Percentiles rank a stretch among this genome's conserved stretches.
Evolutionary conservation across 2,113 vertebrate species (phyloP).

Genomic region (Anas platyrhynchos): DNA sequence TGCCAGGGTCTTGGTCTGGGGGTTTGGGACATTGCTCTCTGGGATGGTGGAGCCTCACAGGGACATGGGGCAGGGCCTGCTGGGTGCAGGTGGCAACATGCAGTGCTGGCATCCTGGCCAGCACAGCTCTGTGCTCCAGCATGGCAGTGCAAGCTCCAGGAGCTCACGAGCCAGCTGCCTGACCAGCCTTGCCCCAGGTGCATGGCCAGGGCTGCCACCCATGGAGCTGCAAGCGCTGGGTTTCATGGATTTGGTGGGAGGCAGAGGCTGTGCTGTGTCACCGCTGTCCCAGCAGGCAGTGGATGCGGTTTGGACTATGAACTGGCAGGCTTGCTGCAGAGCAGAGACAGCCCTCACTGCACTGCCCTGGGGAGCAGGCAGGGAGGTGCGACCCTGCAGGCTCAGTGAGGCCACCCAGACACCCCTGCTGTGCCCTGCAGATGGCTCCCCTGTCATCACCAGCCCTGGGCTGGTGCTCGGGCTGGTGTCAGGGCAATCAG

Average conservation of each 20-base stretch:
- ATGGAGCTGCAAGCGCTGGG: rapidly evolving
- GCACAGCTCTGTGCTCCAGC: neutral
- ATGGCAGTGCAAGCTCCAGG: neutral
- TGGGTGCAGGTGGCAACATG: neutral
- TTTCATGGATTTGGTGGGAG: rapidly evolving
- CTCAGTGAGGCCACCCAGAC: neutral
- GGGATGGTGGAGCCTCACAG: rapidly evolving
- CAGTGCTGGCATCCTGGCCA: rapidly evolving
- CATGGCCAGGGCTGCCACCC: too few relatives aligned
- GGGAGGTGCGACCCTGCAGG: rapidly evolving
- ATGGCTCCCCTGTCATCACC: neutral
- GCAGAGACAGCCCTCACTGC: too few relatives aligned
- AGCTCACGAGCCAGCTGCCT: rapidly evolving
- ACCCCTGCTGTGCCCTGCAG: neutral
- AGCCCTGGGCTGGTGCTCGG: neutral
- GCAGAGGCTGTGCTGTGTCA: neutral
- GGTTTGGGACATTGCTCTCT: too few relatives aligned
- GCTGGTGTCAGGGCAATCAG: neutral
- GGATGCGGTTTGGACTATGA: too few relatives aligned
- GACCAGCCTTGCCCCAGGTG: neutral
- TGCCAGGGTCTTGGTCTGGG: too few relatives aligned
- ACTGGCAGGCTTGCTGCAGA: neutral
- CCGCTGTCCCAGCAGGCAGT: neutral
- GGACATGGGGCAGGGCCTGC: neutral
- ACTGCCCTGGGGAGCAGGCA: neutral